These are phyloP conservation scores for Leucophora obtusa DNA, from an alignment of 2,888 invertebrate genomes.

Conservation along the genomic window DNA sequence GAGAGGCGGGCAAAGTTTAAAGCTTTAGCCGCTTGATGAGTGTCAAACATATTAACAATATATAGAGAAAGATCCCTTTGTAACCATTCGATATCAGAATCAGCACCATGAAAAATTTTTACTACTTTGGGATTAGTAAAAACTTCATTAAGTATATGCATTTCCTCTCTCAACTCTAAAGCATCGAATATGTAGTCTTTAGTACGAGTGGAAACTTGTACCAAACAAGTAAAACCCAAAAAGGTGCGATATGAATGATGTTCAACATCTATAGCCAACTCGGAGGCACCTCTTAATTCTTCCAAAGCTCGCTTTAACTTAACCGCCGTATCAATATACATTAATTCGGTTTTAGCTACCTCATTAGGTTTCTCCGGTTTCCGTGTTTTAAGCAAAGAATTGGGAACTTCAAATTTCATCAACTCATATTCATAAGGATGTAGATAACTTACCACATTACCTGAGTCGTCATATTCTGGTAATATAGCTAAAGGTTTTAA, in stretches of 20 bases:
- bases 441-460: constrained; percentile 83
- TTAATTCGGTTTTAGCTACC: constrained; percentile 83
- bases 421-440: constrained; percentile 95
- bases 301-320: constrained; percentile 83
- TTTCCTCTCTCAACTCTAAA: constrained; percentile 87
- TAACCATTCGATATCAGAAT: constrained; percentile 93
- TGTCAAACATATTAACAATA: constrained; percentile 98
- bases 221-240: constrained; percentile 95
- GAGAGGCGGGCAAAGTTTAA: constrained; percentile 86
- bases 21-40: constrained; percentile 90
- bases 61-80: constrained; percentile 97
- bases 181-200: constrained; percentile 95
- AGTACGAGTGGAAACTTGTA: constrained; percentile 92
- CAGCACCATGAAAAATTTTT: constrained; percentile 97
- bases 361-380: constrained; percentile 78
- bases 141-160: constrained; percentile 90
- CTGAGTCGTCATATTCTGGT: constrained; percentile 84
- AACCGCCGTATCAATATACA: constrained; percentile 83
- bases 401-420: constrained; percentile 83
- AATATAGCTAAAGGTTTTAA: constrained; percentile 88
- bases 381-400: constrained; percentile 79
- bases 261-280: constrained; percentile 94
- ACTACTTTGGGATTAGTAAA: constrained; percentile 93
- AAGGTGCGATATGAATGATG: constrained; percentile 96
- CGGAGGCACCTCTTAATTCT: constrained; percentile 83